Conservation (phyloP, 2,113 vertebrate genomes). For the Talpa occidentalis region DNA sequence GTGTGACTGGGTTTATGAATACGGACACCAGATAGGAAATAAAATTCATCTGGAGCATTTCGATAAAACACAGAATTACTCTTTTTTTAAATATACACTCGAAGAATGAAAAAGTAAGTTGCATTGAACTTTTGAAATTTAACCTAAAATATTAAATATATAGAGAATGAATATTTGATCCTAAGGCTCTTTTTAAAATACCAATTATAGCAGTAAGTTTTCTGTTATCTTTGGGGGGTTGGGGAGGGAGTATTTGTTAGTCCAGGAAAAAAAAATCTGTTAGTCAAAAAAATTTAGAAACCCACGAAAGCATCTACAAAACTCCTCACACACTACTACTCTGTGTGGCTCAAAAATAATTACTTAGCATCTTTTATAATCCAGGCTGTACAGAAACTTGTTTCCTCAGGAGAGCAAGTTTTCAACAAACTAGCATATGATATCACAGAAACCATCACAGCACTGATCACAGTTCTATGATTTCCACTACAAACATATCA, state of each 20-base stretch:
- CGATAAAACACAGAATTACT: not conserved
- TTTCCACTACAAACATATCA: constrained; percentile 89
- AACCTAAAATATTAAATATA: constrained; percentile 29
- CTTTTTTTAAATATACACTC: not conserved
- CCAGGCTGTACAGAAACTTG: constrained; percentile 46
- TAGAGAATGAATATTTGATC: not conserved
- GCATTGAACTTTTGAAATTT: constrained; percentile 47
- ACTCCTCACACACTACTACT: not conserved
- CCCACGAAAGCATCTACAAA: constrained; percentile 48
- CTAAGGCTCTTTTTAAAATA: constrained; percentile 34
- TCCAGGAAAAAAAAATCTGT: not conserved
- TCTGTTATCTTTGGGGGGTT: not conserved
- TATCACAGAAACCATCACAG: constrained; percentile 87
- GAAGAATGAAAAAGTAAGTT: constrained; percentile 15
- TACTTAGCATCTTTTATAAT: constrained; percentile 48
- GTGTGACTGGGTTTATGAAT: not conserved
- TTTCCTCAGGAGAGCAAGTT: constrained; percentile 70
- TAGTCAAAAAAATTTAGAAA: constrained; percentile 23
- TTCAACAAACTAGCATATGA: constrained; percentile 80
- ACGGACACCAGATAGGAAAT: not conserved
- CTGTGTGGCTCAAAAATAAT: constrained; percentile 52
- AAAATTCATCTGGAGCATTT: not conserved
- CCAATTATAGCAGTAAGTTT: not conserved
- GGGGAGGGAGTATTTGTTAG: not conserved
- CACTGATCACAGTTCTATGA: constrained; percentile 87